A percentile compares a stretch with the other conserved stretches of the same genome.
Evolutionary conservation across 2,888 invertebrate species (phyloP).

Genomic region (Vesta saturnalis): DNA sequence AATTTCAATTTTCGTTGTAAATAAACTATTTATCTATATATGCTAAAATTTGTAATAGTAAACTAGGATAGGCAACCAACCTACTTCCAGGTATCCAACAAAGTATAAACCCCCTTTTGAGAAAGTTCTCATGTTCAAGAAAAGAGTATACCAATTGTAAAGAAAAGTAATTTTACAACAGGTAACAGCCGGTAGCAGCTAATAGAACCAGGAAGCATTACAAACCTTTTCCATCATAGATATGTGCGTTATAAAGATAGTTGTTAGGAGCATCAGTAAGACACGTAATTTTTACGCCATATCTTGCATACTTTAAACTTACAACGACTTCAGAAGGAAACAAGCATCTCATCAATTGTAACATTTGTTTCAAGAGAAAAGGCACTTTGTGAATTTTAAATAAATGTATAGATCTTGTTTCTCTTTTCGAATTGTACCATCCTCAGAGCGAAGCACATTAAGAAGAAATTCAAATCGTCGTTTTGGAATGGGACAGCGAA

Average conservation of each 20-base stretch:
- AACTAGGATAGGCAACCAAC: too few relatives aligned
- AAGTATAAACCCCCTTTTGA: too few relatives aligned
- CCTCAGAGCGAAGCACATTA: background rate
- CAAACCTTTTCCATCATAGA: background rate
- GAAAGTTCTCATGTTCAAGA: too few relatives aligned
- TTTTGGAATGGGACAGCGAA: background rate
- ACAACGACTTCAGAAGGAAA: background rate
- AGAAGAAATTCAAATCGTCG: background rate
- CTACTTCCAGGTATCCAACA: too few relatives aligned
- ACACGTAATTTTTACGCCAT: constrained; percentile 6
- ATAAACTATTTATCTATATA: too few relatives aligned
- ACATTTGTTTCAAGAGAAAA: background rate
- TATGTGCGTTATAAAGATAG: background rate
- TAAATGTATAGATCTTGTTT: background rate
- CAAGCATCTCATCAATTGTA: background rate
- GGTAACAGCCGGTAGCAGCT: too few relatives aligned
- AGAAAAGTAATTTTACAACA: too few relatives aligned
- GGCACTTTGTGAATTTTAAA: background rate
- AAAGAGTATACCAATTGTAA: too few relatives aligned
- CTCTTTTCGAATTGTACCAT: background rate
- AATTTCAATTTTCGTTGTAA: too few relatives aligned
- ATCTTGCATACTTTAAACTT: background rate
- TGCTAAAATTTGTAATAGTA: too few relatives aligned
- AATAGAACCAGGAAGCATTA: too few relatives aligned
- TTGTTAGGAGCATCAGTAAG: background rate